phyloP scores from a whole-genome alignment of 2,888 invertebrate genomes.

The Cryptophagus acutangulus region DNA sequence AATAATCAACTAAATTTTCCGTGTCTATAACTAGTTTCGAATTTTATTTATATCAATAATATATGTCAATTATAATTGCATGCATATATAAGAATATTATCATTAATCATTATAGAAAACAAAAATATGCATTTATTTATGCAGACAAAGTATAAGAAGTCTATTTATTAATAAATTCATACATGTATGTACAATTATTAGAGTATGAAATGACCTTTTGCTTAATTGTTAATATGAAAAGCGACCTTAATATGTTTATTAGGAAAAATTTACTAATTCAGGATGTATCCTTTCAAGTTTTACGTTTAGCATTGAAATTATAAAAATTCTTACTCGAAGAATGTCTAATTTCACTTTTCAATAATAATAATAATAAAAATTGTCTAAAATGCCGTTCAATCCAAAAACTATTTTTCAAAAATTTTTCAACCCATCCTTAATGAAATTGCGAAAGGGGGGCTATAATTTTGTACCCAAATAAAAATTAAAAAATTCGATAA shows the following conservation, averaged over 20 bases:
- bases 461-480: no score
- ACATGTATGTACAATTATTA: slow-evolving; percentile 26
- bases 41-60: slow-evolving; percentile 4
- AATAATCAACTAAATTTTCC: no score
- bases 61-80: slow-evolving; percentile 9
- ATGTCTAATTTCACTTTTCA: no score
- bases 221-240: slow-evolving; percentile 25
- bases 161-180: slow-evolving; percentile 7
- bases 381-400: no score
- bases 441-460: no score
- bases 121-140: not conserved
- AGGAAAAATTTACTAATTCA: slow-evolving; percentile 30
- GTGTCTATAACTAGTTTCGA: no score
- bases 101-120: slow-evolving; percentile 11
- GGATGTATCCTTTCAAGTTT: slow-evolving; percentile 25
- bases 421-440: no score
- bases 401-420: no score
- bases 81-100: slow-evolving; percentile 2
- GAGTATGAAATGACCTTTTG: slow-evolving; percentile 32
- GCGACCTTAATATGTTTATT: slow-evolving; percentile 25
- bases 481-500: no score
- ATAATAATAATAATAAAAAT: no score
- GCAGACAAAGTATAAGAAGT: not conserved
- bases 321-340: slow-evolving; percentile 20
- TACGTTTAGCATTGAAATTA: slow-evolving; percentile 22